Percentiles rank a stretch among this genome's conserved stretches.
These are phyloP conservation scores for Drosophila punjabiensis DNA, from an alignment of 1,140 invertebrate species.

Conservation along the genomic window DNA sequence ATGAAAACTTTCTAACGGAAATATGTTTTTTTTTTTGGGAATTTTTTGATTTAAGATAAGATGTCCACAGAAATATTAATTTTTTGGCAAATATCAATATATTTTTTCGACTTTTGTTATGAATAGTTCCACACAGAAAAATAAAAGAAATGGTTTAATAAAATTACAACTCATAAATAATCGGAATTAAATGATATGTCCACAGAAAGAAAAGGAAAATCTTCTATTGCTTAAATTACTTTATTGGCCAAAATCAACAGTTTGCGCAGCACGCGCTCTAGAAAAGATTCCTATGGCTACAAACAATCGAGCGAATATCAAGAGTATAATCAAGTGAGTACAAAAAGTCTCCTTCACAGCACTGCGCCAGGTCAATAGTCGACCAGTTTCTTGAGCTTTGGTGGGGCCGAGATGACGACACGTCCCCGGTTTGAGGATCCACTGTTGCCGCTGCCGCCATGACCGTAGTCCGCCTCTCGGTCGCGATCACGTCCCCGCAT, in stretches of 20 bases:
- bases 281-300: slow-evolving; percentile 51
- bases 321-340: slow-evolving; percentile 23
- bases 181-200: background rate
- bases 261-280: slow-evolving; percentile 43
- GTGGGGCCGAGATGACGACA: slow-evolving; percentile 80
- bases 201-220: background rate
- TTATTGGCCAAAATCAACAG: slow-evolving; percentile 61
- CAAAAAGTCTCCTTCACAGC: slow-evolving; percentile 32
- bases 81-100: background rate
- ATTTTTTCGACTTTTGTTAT: background rate
- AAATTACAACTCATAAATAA: slow-evolving; percentile 3
- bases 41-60: background rate
- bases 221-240: slow-evolving; percentile 23
- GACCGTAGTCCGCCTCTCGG: slow-evolving; percentile 32
- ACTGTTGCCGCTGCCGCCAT: slow-evolving; percentile 43
- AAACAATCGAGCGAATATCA: slow-evolving; percentile 60
- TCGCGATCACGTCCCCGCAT: slow-evolving; percentile 44
- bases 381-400: slow-evolving; percentile 83
- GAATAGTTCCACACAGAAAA: background rate
- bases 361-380: slow-evolving; percentile 66
- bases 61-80: background rate
- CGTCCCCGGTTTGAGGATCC: slow-evolving; percentile 62
- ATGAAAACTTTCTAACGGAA: background rate
- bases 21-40: no score
- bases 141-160: background rate